Base-by-base conservation (phyloP, 2,113 vertebrate genomes). In the Phyllostomus hastatus region DNA sequence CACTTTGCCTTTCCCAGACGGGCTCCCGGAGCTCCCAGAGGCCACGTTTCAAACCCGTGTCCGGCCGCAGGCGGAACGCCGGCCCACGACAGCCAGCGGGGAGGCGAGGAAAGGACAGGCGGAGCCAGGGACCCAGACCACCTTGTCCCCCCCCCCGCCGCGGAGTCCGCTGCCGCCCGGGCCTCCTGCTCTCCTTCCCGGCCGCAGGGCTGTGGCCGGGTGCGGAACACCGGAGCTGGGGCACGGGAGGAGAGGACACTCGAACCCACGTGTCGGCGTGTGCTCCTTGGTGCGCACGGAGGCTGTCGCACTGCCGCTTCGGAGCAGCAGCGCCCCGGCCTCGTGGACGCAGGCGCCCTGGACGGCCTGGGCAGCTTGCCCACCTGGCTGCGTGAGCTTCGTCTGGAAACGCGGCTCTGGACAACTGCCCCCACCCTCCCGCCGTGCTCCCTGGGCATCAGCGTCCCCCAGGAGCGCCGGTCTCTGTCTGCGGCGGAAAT, bases 301-400 rank as follows among this genome's bases (percentile, higher is more conserved):
- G 76, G 22, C 28, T 86, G 93, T 88, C 11, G 4, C 38, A 41
- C 61, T 22, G 66, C 87, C 91, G 89, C 76, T 73, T 76, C 73
- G 52, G 73, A 75, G n/a, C 5, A 75, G n/a, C 5, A 1, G 22
- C 54, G 95, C 95, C 75, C 26, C 69, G 43, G 70, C 89, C 89
- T 24, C 61, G 19, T 50, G 54, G 80, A 91, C 35, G 20, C 43
- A 52, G 61, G 41, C 67, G 35, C 10, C 91, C 66, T 69, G 59
- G 67, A 28, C 64, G 48, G 19, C 75, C 10, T 10, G 20, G 26
- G 22, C 31, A 35, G 33, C 28, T 35, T 86, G 12, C 59, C 92
- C 95, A 72, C 66, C 79, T 79, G 19, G 86, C 95, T 89, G 82
- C 86, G 76, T 50, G 78, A 86, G n/a, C 15, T 84, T 95, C 80